Evolutionary conservation across 2,888 invertebrate genomes (phyloP), one percentile per base, ranked within the genome.

Genomic region (Diploptera punctata): DNA sequence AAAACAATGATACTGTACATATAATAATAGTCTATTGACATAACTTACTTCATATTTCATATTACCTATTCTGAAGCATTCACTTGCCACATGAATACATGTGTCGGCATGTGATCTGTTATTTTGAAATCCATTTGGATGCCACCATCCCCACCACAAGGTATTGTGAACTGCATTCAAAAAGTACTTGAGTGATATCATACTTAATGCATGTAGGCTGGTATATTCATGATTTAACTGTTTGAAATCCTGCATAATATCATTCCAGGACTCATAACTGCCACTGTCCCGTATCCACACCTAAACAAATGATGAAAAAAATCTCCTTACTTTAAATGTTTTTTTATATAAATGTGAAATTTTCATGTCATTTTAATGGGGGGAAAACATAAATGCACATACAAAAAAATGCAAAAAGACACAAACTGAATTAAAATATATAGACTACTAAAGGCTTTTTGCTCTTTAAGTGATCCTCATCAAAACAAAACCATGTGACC

Each of bases 71-170:
- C 29, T 29, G n/a, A 57, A 57, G 29, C 57, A 57, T 13, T 24
- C 26, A 7, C 21, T 26, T 44, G 47, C 44, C 7, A 29, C 26
- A 13, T 65, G n/a, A 21, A 65, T 3, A 10, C 26, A 65, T 26
- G 44, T 65, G 7, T 29, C 44, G 5, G 18, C 10, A 9, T 44
- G 65, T 13, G n/a, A 26, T 44, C 18, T 47, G 18, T 65, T 47
- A 10, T 18, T 13, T 16, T 47, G 44, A 4, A 65, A 18, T 10
- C 18, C 26, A 18, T 26, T 3, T 29, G 65, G 65, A 9, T 16
- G 24, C 7, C 18, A 29, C 65, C 65, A 65, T 18, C 65, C 65
- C 65, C 65, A 65, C 26, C 44, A 65, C 7, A 65, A 9, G 10
- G 47, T 9, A 13, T 65, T 65, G 43, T 47, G 47, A 13, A 44